Evolutionary conservation across 1,140 invertebrate genomes (phyloP), one percentile per base, ranked within the genome.

Genomic region (Monomorium pharaonis): DNA sequence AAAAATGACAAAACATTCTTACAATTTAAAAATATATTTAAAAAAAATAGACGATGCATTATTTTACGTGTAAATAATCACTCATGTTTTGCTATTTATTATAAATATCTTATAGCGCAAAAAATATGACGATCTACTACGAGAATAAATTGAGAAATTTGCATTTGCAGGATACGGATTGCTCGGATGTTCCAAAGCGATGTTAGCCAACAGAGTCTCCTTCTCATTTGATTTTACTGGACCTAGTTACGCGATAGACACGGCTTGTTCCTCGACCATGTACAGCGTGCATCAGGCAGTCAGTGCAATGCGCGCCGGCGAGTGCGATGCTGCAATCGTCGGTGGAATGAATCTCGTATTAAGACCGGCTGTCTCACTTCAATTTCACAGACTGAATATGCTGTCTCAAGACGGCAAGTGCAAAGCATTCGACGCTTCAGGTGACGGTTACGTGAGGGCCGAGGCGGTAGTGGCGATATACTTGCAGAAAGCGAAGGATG

Each of bases 191-290:
- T 97, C 97, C 72, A 96, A 98, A 56, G 98, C 98, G 37, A 99
- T 99, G 99, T 99, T 99, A 94, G 97, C 98, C 54, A 99, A 99
- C 94, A 97, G 99, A 92, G 96, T 99, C 49, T 99, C 98, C 0
- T 99, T 97, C 95, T 97, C 98, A 12, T 99, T 99, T 95, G 98
- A 99, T 92, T 98, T 99, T 84, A 97, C 95, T 89, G 97, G 99
- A 16, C 99, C 99, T 2, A 99, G 98, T 94, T 99, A 97, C 94
- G 97, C 98, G 5, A 95, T 99, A 7, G 99, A 99, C 94, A 99
- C 99, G 10, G 99, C 99, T 0, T 99, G 99, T 94, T 99, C 98
- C 0, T 99, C 98, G 86, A 98, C 98, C 69, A 94, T 99, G 92
- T 97, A 98, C 92, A 99, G 98, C 1, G 94, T 99, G 91, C 97